Evolutionary conservation across 1,140 invertebrate genomes (phyloP).

Genomic region (Tetraneura akinire): DNA sequence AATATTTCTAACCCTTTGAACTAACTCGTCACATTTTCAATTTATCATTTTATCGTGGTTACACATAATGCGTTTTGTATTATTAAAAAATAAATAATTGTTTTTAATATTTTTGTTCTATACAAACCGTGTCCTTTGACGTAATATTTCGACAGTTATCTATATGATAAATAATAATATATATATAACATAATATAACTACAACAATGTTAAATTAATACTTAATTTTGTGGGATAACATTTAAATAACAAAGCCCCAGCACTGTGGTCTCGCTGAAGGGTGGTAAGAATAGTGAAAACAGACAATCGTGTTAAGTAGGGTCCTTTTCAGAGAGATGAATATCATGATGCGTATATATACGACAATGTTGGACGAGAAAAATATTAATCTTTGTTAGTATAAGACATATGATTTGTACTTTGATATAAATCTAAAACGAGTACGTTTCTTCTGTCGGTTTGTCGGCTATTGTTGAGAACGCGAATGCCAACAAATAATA

Average conservation of each 20-base stretch:
- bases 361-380: constrained; percentile 36
- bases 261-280: constrained; percentile 6
- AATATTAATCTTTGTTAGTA: constrained; percentile 48
- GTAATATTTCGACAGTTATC: constrained; percentile 49
- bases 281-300: constrained; percentile 31
- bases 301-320: constrained; percentile 45
- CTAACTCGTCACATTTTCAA: constrained; percentile 4
- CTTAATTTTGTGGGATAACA: constrained; percentile 47
- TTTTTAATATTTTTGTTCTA: constrained; percentile 32
- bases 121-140: constrained; percentile 18
- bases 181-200: no score
- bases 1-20: constrained; percentile 2
- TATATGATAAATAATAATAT: constrained; percentile 12
- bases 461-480: neutral
- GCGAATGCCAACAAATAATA: constrained; percentile 1
- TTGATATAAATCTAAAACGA: constrained; percentile 36
- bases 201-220: constrained; percentile 49
- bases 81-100: constrained; percentile 32
- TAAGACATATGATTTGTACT: constrained; percentile 25
- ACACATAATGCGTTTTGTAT: neutral
- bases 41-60: constrained; percentile 10
- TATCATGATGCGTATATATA: neutral
- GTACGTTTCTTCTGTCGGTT: neutral
- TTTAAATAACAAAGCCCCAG: constrained; percentile 46
- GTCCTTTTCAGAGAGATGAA: neutral